A percentile compares a stretch with the other conserved stretches of the same genome.
Evolutionary conservation across 2,797 vertebrate species (phyloP).

Genomic region (Xenopus petersii): DNA sequence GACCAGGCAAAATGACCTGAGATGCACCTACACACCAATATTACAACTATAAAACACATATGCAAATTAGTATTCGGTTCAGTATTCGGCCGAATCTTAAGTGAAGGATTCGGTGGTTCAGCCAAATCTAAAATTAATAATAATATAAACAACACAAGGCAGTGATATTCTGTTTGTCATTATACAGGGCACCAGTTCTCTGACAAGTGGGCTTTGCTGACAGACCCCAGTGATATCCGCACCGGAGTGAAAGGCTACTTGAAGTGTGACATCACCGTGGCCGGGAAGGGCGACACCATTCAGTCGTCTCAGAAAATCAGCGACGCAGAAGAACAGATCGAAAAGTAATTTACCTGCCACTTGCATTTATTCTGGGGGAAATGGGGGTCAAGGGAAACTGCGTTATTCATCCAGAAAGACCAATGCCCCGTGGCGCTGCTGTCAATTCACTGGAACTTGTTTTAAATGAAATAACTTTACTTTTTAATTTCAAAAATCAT

Average conservation of each 20-base stretch:
- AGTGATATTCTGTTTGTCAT: not conserved
- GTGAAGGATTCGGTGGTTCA: too few relatives aligned
- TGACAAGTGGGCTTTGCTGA: slow-evolving; percentile 92
- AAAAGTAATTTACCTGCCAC: slow-evolving; percentile 73
- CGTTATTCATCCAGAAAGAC: not conserved
- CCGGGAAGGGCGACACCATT: slow-evolving; percentile 83
- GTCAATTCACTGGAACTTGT: not conserved
- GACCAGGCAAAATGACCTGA: too few relatives aligned
- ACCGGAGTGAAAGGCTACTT: slow-evolving; percentile 91
- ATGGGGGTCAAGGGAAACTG: not conserved
- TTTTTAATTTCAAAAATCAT: not conserved
- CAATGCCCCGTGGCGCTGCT: not conserved
- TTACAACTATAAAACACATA: too few relatives aligned
- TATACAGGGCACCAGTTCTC: slow-evolving; percentile 87
- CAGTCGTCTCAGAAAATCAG: slow-evolving; percentile 74
- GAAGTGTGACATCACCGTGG: slow-evolving; percentile 91
- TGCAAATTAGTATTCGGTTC: too few relatives aligned
- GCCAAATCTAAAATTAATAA: too few relatives aligned
- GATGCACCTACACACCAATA: too few relatives aligned
- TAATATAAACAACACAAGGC: too few relatives aligned
- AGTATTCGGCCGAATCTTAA: too few relatives aligned
- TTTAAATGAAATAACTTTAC: not conserved
- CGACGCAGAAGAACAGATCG: slow-evolving; percentile 85
- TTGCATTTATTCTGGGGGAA: not conserved
- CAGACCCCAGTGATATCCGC: slow-evolving; percentile 80